These are phyloP conservation scores for Ranitomeya imitator DNA, from an alignment of 2,113 vertebrate genomes.

Conservation along the genomic window DNA sequence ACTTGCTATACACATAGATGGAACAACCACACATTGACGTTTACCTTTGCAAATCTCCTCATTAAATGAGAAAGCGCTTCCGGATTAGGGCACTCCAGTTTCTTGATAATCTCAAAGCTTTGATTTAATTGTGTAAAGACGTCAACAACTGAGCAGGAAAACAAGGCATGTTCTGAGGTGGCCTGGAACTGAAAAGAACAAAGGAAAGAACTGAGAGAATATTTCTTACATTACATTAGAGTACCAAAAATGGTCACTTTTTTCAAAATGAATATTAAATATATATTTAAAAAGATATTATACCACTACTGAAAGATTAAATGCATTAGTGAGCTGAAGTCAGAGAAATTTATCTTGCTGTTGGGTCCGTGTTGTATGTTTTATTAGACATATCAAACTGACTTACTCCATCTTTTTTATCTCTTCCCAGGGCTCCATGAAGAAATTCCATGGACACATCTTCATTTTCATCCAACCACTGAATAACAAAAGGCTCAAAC, in stretches of 20 bases:
- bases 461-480: conserved; percentile 98
- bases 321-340: no score
- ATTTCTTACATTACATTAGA: neutral
- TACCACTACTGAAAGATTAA: no score
- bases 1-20: neutral
- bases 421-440: conserved; percentile 91
- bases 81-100: conserved; percentile 96
- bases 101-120: conserved; percentile 98
- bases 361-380: neutral
- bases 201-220: neutral
- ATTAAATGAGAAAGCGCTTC: conserved; percentile 96
- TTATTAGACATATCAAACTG: neutral
- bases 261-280: no score
- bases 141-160: conserved; percentile 97
- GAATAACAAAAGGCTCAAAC: conserved; percentile 98
- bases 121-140: conserved; percentile 98
- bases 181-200: conserved; percentile 85
- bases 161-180: conserved; percentile 96
- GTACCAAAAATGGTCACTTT: neutral
- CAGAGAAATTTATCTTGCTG: neutral
- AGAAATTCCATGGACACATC: conserved; percentile 97
- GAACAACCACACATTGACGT: conserved; percentile 42
- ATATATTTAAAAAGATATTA: no score
- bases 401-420: conserved; percentile 95
- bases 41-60: conserved; percentile 96